These are phyloP conservation scores for Drosophila prolongata DNA, from an alignment of 2,888 invertebrate genomes.

Conservation along the genomic window DNA sequence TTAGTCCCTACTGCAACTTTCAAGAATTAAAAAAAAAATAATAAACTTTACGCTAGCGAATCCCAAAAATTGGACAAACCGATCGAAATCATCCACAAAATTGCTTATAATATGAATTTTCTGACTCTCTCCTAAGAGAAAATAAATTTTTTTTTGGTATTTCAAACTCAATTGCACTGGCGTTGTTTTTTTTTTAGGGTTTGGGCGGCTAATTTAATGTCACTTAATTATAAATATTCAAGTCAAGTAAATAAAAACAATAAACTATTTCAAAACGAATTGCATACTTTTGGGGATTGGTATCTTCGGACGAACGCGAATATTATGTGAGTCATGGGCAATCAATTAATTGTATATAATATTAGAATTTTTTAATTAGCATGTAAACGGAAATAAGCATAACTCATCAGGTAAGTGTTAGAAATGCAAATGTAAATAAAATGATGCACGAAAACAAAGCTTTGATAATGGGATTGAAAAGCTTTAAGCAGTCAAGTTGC, in stretches of 20 bases:
- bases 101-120: conserved; percentile 52
- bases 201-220: not conserved
- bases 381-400: not conserved
- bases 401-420: conserved; percentile 1
- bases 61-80: conserved; percentile 30
- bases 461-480: not conserved
- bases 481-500: not conserved
- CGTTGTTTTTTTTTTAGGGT: conserved; percentile 4
- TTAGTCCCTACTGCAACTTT: not conserved
- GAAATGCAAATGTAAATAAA: too few species aligned
- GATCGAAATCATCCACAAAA: conserved; percentile 32
- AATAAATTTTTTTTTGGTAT: conserved; percentile 72
- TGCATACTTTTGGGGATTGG: conserved; percentile 3
- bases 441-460: too few species aligned
- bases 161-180: conserved; percentile 54
- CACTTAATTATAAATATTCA: not conserved
- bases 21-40: not conserved
- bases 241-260: not conserved
- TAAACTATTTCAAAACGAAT: not conserved
- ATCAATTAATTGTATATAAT: not conserved
- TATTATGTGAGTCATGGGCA: not conserved
- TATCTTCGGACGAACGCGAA: not conserved
- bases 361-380: not conserved
- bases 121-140: conserved; percentile 52
- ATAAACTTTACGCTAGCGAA: conserved; percentile 30